Conservation (phyloP, 2,113 vertebrate species). For the Struthio camelus region DNA sequence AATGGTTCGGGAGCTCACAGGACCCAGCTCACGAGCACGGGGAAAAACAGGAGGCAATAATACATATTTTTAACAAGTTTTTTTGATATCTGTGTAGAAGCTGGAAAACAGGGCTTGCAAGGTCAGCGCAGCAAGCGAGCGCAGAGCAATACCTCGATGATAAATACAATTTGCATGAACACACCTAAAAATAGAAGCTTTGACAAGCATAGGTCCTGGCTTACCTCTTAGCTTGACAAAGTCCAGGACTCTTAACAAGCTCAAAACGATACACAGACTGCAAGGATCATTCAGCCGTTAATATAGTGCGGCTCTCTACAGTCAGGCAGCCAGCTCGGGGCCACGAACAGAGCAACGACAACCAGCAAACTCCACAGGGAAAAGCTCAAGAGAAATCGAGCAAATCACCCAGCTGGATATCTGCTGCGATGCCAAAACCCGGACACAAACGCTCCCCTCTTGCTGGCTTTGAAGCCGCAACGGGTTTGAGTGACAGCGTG, state of each 20-base stretch:
- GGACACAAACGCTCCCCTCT: not conserved
- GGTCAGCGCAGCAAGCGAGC: not conserved
- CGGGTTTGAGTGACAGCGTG: not conserved
- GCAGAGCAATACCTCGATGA: not conserved
- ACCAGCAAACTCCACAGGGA: not conserved
- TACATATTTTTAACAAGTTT: not conserved
- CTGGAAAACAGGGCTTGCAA: not conserved
- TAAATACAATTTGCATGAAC: not conserved
- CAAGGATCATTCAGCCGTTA: not conserved
- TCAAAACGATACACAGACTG: not conserved
- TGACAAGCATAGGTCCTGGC: not conserved
- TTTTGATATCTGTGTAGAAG: not conserved
- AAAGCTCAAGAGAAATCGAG: not conserved
- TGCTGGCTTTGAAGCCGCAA: not conserved
- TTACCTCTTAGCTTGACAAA: not conserved
- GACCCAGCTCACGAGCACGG: accelerated
- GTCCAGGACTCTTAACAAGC: not conserved
- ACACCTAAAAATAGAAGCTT: not conserved
- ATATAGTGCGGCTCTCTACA: accelerated
- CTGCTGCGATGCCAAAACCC: not conserved
- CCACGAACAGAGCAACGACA: accelerated
- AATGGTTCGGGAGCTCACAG: accelerated
- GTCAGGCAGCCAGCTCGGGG: not conserved
- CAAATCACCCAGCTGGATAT: not conserved
- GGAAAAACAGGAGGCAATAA: accelerated